Conservation (phyloP, 2,113 vertebrate genomes). For the Xyrauchen texanus region DNA sequence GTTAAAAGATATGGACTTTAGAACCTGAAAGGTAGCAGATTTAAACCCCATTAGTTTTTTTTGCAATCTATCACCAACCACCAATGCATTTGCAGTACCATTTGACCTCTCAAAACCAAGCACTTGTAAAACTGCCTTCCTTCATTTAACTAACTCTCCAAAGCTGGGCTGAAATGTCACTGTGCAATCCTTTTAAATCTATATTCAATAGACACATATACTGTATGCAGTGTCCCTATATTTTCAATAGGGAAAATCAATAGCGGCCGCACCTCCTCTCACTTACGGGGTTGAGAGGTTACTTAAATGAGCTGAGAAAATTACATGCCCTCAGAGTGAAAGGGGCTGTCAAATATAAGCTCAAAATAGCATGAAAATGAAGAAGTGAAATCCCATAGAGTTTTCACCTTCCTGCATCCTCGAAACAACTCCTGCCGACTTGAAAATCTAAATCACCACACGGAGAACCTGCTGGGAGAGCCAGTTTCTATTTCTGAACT, state of each 20-base stretch:
- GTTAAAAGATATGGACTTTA: too few relatives aligned
- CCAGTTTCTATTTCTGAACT: slow-evolving; percentile 31
- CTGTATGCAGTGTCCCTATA: too few relatives aligned
- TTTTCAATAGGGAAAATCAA: too few relatives aligned
- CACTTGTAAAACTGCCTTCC: background rate
- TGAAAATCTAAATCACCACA: slow-evolving; percentile 30
- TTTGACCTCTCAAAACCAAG: slow-evolving; percentile 43
- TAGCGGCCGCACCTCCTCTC: too few relatives aligned
- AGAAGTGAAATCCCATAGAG: slow-evolving; percentile 13
- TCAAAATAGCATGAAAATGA: slow-evolving; percentile 18
- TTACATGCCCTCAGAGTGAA: slow-evolving; percentile 21
- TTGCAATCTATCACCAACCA: too few relatives aligned
- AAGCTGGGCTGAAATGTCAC: background rate
- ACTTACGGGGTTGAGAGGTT: too few relatives aligned
- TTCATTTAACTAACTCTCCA: slow-evolving; percentile 8
- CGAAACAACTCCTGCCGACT: background rate
- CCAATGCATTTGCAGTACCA: slow-evolving; percentile 1
- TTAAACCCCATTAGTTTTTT: too few relatives aligned
- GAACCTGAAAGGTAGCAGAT: background rate
- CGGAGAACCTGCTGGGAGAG: slow-evolving; percentile 1
- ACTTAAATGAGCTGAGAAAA: background rate
- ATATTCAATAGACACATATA: too few relatives aligned
- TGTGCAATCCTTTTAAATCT: too few relatives aligned
- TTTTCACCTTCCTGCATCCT: slow-evolving; percentile 6
- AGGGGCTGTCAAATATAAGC: background rate